Base-by-base conservation (phyloP, 1,140 invertebrate species). In the Cotesia glomerata region DNA sequence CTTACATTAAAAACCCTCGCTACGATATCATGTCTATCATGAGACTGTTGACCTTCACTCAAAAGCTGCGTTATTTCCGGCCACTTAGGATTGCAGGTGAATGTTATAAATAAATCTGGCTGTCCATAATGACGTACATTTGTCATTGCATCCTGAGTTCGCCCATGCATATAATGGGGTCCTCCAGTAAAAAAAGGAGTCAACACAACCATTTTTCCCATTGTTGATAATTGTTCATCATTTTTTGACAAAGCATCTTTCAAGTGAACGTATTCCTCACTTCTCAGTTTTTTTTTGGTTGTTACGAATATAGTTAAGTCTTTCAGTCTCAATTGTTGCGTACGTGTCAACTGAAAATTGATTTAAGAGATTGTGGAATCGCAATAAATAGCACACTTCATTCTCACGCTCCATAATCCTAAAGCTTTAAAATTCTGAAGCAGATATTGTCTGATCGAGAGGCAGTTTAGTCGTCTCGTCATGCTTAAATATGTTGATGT, bases 81-180 rank as follows among this genome's bases (percentile, higher is more conserved):
- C 80, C 78, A 84, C 34, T 58, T 7, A 11, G 56, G 56, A 87
- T 89, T 36, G 35, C 35, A 36, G 7, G 35, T 36, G 35, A 36
- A 36, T 7, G 35, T 36, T 4, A 36, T 36, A 36, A 89, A 85
- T 69, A 89, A 54, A 65, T 81, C 77, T 39, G 79, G 75, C 8
- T 36, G 32, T 8, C 79, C 79, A 74, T 73, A 79, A 35, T 76
- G 63, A n/a, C 84, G 77, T 18, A 85, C 83, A 75, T 82, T 83
- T 14, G 78, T 76, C 80, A 86, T 82, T n/a, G 81, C 84, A 80
- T 88, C 84, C 79, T 87, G 83, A 73, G 77, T 79, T 66, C 84
- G 81, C 80, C 87, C 82, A 61, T 86, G 81, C 82, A 87, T 85
- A 74, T 87, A 82, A 34, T 84, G 76, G 16, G 86, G 84, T 69